Percentiles rank a stretch among this genome's conserved stretches.
Conservation (phyloP, 2,113 vertebrate species). For the Apus apus region DNA sequence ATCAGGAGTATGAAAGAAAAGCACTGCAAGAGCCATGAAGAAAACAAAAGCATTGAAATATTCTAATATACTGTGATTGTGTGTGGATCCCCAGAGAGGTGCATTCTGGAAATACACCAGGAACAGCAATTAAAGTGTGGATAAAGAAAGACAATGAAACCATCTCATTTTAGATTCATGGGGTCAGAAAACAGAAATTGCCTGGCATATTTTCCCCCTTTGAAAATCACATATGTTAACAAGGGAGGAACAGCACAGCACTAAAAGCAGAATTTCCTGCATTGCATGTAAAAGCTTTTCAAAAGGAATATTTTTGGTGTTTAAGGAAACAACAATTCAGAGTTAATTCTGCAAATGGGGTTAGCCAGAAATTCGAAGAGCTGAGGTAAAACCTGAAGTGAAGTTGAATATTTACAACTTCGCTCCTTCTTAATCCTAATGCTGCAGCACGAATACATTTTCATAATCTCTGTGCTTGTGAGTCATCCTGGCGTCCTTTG, state of each 20-base stretch:
- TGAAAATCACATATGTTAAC: not conserved
- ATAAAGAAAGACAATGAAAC: slow-evolving; percentile 50
- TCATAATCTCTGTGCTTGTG: slow-evolving; percentile 56
- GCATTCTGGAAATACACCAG: slow-evolving; percentile 32
- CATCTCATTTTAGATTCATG: slow-evolving; percentile 54
- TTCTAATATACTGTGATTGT: slow-evolving; percentile 18
- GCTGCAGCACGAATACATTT: slow-evolving; percentile 58
- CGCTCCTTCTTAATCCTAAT: slow-evolving; percentile 48
- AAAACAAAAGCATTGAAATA: slow-evolving; percentile 45
- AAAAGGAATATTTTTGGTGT: not conserved
- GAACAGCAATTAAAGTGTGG: slow-evolving; percentile 37
- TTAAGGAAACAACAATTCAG: not conserved
- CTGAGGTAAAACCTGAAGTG: slow-evolving; percentile 44
- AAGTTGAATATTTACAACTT: slow-evolving; percentile 62
- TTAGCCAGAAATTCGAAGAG: slow-evolving; percentile 49
- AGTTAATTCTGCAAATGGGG: slow-evolving; percentile 34
- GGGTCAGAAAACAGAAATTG: slow-evolving; percentile 45
- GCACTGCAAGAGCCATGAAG: not conserved
- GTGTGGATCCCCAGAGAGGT: not conserved
- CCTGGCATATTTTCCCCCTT: not conserved
- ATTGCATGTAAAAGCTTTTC: not conserved
- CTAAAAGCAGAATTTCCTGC: not conserved
- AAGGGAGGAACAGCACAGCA: not conserved
- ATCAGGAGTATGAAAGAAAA: slow-evolving; percentile 5
- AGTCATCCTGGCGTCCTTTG: slow-evolving; percentile 32